These are phyloP conservation scores for Geodia barretti DNA, from an alignment of 37 sponge, comb jelly and placozoan species.

Conservation along the genomic window DNA sequence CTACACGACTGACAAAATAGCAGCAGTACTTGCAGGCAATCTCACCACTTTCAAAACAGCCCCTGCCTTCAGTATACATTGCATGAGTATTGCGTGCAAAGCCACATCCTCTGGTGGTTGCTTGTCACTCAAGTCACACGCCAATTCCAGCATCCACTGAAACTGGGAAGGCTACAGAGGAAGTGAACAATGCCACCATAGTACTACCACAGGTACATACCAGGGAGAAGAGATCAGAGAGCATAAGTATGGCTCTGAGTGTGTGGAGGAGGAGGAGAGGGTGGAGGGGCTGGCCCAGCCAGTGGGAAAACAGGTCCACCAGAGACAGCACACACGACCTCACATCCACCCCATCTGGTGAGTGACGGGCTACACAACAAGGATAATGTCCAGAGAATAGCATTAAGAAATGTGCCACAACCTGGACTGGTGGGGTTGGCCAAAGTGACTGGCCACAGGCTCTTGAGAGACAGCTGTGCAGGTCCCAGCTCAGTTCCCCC, in stretches of 20 bases:
- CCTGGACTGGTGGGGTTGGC: too few relatives aligned
- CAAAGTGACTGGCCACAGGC: conserved; percentile 66
- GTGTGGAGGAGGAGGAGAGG: conserved; percentile 31
- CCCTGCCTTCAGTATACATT: conserved; percentile 59
- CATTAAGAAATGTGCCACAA: too few relatives aligned
- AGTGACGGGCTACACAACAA: not conserved
- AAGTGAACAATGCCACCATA: not conserved
- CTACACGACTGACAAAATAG: conserved; percentile 18
- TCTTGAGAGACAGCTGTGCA: conserved; percentile 54
- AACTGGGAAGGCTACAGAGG: conserved; percentile 48
- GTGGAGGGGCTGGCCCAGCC: conserved; percentile 56
- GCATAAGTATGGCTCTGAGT: conserved; percentile 28
- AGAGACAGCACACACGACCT: conserved; percentile 57
- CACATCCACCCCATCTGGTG: conserved; percentile 23
- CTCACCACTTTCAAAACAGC: conserved; percentile 68
- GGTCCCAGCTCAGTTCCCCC: conserved; percentile 22
- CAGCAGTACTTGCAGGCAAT: not conserved
- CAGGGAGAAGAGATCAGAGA: conserved; percentile 61
- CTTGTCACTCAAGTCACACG: conserved; percentile 32
- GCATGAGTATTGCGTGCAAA: conserved; percentile 13
- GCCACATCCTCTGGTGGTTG: conserved; percentile 54
- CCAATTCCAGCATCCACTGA: conserved; percentile 72
- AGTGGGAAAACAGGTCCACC: conserved; percentile 50
- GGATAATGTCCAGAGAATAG: too few relatives aligned
- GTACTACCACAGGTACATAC: not conserved